Evolutionary conservation across 2,797 vertebrate genomes (phyloP).

Genomic region (Cossypha niveicapilla): DNA sequence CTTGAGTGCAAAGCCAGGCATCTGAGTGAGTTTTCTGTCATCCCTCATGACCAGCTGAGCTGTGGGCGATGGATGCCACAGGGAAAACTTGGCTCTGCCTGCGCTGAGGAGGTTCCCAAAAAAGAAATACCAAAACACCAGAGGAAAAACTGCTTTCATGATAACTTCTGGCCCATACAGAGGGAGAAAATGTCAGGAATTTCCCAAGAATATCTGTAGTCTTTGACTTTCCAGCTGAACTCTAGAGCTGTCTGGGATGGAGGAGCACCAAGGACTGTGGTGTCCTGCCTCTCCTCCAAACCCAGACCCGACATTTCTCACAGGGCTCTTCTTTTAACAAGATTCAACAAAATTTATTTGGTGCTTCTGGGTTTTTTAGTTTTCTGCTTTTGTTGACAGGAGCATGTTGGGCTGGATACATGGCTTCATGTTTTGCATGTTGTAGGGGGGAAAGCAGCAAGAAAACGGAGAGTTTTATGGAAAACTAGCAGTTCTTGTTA

Average conservation of each 20-base stretch:
- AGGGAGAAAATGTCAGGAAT: conserved; percentile 30
- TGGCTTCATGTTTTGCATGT: accelerated
- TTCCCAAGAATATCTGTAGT: background rate
- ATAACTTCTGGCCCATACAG: background rate
- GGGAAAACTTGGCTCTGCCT: background rate
- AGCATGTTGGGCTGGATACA: background rate
- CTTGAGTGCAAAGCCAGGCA: background rate
- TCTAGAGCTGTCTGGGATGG: background rate
- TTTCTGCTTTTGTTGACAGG: background rate
- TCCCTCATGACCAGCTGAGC: background rate
- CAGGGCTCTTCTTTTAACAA: background rate
- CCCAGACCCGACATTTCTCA: background rate
- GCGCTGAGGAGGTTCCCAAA: background rate
- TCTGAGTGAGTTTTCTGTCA: background rate
- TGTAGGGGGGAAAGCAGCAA: background rate
- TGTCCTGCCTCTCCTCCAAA: background rate
- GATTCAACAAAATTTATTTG: background rate
- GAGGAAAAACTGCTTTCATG: background rate
- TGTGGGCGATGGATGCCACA: accelerated
- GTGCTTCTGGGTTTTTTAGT: background rate
- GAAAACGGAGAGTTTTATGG: background rate
- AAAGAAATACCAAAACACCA: background rate
- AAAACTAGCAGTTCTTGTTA: background rate
- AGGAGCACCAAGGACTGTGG: background rate
- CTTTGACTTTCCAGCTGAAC: background rate